phyloP scores from a whole-genome alignment of 2,797 vertebrate genomes.

The Scolopax rusticola region DNA sequence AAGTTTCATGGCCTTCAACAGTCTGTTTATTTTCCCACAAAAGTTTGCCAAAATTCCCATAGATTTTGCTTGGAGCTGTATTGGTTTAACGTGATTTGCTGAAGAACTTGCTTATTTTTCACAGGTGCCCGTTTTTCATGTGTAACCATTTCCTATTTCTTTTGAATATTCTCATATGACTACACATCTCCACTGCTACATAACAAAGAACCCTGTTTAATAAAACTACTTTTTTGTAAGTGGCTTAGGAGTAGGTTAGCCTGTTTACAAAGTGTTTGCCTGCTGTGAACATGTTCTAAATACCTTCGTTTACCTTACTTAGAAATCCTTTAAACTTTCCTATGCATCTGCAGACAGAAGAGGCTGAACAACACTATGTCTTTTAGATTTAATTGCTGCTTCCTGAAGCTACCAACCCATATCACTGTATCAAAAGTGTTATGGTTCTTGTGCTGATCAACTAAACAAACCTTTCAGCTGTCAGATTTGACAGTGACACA shows the following conservation, averaged over 20 bases:
- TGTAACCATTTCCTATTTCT: background rate
- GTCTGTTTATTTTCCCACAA: background rate
- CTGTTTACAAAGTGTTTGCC: background rate
- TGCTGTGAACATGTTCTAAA: background rate
- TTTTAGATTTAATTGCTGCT: background rate
- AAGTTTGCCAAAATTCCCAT: background rate
- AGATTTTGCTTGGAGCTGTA: background rate
- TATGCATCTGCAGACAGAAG: background rate
- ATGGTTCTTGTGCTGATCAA: background rate
- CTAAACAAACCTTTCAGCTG: conserved; percentile 18
- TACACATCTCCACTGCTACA: background rate
- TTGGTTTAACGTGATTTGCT: background rate
- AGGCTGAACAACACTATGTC: background rate
- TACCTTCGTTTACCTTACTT: background rate
- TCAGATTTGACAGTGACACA: background rate
- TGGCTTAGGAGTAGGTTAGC: background rate
- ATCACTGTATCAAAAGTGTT: background rate
- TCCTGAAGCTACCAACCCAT: background rate
- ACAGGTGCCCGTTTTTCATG: background rate
- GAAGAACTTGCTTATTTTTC: conserved; percentile 14
- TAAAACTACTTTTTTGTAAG: background rate
- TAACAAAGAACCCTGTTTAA: background rate
- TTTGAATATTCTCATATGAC: background rate
- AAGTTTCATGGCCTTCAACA: background rate
- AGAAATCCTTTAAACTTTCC: background rate